These are phyloP conservation scores for Cynodonichthys magdalenae DNA, from an alignment of 2,797 vertebrate species.

Conservation along the genomic window DNA sequence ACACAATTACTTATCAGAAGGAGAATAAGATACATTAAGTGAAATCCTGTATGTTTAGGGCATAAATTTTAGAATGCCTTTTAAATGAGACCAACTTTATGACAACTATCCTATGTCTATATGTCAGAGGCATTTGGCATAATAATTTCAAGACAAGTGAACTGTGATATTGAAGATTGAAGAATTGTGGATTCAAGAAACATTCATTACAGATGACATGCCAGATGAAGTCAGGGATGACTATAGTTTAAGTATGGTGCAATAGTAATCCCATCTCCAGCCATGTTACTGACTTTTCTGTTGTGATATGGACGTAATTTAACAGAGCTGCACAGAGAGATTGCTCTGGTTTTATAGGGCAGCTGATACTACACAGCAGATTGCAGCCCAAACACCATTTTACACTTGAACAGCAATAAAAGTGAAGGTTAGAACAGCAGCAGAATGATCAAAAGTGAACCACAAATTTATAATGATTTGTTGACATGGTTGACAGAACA, in stretches of 20 bases:
- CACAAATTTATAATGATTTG: constrained; percentile 45
- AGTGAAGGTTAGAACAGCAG: constrained; percentile 53
- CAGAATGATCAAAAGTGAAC: constrained; percentile 47
- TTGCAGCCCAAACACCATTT: constrained; percentile 65
- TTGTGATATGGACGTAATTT: constrained; percentile 61
- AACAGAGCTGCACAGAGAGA: constrained; percentile 51
- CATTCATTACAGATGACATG: constrained; percentile 39
- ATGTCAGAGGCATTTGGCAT: neutral
- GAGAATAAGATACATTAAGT: no score
- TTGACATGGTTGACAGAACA: constrained; percentile 41
- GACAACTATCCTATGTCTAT: neutral
- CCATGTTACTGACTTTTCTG: constrained; percentile 64
- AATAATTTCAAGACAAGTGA: neutral
- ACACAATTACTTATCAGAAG: no score
- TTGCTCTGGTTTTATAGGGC: constrained; percentile 68
- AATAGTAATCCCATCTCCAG: constrained; percentile 47
- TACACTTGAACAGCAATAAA: constrained; percentile 65
- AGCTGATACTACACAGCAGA: constrained; percentile 57
- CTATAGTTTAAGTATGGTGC: constrained; percentile 46
- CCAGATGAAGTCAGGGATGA: constrained; percentile 60
- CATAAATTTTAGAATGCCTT: neutral
- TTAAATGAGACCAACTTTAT: constrained; percentile 6
- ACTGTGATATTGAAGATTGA: neutral
- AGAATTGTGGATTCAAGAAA: constrained; percentile 21
- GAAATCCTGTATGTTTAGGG: no score